A percentile compares a stretch with the other conserved stretches of the same genome.
These are phyloP conservation scores for Scomber scombrus DNA, from an alignment of 2,113 vertebrate species.

Conservation along the genomic window DNA sequence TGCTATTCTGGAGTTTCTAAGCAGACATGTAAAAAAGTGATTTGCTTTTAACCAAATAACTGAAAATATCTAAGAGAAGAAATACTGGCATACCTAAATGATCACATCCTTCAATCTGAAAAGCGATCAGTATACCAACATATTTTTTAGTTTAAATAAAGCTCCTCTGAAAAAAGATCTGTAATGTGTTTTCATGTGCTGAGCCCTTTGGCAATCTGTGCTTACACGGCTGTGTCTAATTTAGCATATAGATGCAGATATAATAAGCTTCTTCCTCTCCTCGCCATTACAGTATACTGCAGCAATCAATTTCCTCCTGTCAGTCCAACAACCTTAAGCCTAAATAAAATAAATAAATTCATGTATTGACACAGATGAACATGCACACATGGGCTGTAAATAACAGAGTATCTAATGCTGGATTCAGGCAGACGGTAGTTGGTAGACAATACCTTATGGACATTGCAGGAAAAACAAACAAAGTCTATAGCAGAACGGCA, in stretches of 20 bases:
- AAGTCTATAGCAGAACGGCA: no score
- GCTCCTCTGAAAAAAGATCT: background rate
- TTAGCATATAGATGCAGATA: background rate
- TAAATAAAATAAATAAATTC: background rate
- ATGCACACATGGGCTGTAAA: background rate
- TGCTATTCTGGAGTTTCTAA: no score
- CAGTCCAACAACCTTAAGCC: slow-evolving; percentile 1
- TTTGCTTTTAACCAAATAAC: no score
- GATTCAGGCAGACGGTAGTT: no score
- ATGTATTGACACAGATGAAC: background rate
- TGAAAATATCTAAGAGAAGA: no score
- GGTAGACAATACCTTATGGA: no score
- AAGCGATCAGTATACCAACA: background rate
- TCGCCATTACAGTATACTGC: background rate
- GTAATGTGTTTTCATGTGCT: background rate
- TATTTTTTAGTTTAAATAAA: background rate
- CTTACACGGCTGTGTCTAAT: no score
- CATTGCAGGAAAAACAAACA: no score
- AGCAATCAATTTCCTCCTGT: slow-evolving; percentile 12
- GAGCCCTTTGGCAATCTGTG: background rate
- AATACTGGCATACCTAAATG: no score
- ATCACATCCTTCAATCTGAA: background rate
- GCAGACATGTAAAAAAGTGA: no score
- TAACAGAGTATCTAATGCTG: background rate
- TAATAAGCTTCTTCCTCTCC: background rate